Evolutionary conservation across 2,113 vertebrate genomes (phyloP).

Genomic region (Clarias macrocephalus): DNA sequence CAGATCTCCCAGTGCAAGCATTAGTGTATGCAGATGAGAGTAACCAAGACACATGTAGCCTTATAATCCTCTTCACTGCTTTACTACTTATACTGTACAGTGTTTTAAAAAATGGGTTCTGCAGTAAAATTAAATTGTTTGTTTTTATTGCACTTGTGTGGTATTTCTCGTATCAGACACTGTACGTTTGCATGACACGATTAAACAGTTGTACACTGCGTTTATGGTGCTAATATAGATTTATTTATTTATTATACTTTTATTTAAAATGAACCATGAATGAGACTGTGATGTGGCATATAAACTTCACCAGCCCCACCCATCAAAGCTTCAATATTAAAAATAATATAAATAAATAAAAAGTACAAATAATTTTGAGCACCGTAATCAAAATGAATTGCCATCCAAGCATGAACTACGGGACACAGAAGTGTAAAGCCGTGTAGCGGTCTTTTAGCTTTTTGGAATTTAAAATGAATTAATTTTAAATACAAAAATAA

Average conservation of each 20-base stretch:
- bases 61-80: neutral
- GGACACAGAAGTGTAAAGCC: neutral
- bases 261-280: neutral
- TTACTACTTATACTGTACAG: neutral
- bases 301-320: neutral
- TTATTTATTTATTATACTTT: neutral
- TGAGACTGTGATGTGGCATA: neutral
- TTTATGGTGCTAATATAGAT: slow-evolving; percentile 44
- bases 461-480: neutral
- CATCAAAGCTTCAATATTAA: slow-evolving; percentile 11
- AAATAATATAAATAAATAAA: neutral
- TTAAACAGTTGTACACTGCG: slow-evolving; percentile 37
- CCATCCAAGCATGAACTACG: slow-evolving; percentile 4
- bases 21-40: slow-evolving; percentile 6
- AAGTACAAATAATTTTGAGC: slow-evolving; percentile 34
- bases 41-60: neutral
- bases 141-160: neutral
- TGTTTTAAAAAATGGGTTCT: neutral
- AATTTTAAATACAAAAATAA: neutral
- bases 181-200: slow-evolving; percentile 12
- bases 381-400: neutral
- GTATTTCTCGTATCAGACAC: slow-evolving; percentile 18
- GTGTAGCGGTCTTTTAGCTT: slow-evolving; percentile 4
- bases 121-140: neutral
- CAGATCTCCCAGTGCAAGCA: neutral